Conservation (phyloP, 2,888 invertebrate genomes). For the Drosophila yooni region DNA sequence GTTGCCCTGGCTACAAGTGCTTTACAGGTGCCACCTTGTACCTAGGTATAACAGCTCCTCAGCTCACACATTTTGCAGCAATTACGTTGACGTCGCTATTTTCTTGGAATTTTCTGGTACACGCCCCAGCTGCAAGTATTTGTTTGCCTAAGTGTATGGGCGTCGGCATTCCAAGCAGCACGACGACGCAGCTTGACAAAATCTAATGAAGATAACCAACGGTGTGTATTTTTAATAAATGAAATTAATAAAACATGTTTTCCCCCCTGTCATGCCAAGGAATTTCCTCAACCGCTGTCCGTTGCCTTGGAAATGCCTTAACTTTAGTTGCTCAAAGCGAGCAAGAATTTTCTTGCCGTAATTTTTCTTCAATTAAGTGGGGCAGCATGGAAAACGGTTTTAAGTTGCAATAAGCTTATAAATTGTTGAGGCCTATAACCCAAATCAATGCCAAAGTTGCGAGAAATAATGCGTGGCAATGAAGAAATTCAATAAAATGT, state of each 20-base stretch:
- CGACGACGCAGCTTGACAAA: conserved; percentile 36
- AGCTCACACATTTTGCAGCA: conserved; percentile 14
- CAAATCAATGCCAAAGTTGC: conserved; percentile 67
- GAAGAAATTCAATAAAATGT: conserved; percentile 73
- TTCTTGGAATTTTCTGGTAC: conserved; percentile 45
- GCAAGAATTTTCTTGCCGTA: conserved; percentile 38
- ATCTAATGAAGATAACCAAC: conserved; percentile 69
- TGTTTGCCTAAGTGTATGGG: conserved; percentile 30
- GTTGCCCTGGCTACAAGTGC: not conserved
- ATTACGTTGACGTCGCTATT: conserved; percentile 24
- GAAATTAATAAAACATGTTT: conserved; percentile 81
- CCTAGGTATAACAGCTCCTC: not conserved
- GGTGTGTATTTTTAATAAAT: conserved; percentile 77
- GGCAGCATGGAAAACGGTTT: conserved; percentile 28
- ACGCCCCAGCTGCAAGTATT: conserved; percentile 28
- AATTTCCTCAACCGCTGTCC: not conserved
- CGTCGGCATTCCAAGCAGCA: conserved; percentile 15
- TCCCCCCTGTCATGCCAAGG: conserved; percentile 13
- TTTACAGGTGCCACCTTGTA: not conserved
- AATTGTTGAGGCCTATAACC: conserved; percentile 39
- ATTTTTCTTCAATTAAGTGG: conserved; percentile 61
- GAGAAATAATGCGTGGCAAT: conserved; percentile 59
- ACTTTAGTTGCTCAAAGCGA: conserved; percentile 16
- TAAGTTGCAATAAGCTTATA: conserved; percentile 39
- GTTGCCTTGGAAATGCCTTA: conserved; percentile 16